These are phyloP conservation scores for Elaphurus davidianus DNA, from an alignment of 2,113 vertebrate genomes.

Conservation along the genomic window DNA sequence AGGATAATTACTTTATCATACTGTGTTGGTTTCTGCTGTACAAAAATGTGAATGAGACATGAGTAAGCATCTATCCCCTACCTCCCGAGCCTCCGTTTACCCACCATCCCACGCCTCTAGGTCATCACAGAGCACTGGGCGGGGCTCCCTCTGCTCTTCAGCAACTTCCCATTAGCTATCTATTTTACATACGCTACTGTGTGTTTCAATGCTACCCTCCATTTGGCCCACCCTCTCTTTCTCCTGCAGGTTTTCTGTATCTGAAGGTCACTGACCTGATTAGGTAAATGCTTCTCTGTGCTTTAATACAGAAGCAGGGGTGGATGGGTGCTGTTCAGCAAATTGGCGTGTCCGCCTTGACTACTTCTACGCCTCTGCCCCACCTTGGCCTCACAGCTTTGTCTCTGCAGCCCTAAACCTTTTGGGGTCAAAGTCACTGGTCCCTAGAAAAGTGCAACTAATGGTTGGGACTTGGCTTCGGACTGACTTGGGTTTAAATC, in stretches of 20 bases:
- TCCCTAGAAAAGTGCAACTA: neutral
- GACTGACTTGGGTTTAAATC: neutral
- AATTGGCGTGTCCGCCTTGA: neutral
- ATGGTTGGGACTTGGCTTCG: neutral
- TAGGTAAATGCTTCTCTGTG: neutral
- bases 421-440: neutral
- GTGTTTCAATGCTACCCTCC: neutral
- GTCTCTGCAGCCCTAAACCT: neutral
- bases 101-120: neutral
- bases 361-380: neutral
- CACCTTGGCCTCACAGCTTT: neutral
- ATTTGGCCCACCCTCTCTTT: neutral
- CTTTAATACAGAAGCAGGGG: neutral
- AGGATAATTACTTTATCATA: neutral
- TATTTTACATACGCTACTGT: neutral
- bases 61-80: neutral
- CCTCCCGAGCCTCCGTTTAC: neutral
- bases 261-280: neutral
- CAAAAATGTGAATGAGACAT: neutral
- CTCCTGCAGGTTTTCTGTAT: neutral
- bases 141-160: neutral
- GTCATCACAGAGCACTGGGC: neutral
- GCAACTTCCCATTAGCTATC: neutral
- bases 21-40: neutral
- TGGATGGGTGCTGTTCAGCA: neutral